These are phyloP conservation scores for Eurytoma californica DNA, from an alignment of 2,888 invertebrate species.

Conservation along the genomic window DNA sequence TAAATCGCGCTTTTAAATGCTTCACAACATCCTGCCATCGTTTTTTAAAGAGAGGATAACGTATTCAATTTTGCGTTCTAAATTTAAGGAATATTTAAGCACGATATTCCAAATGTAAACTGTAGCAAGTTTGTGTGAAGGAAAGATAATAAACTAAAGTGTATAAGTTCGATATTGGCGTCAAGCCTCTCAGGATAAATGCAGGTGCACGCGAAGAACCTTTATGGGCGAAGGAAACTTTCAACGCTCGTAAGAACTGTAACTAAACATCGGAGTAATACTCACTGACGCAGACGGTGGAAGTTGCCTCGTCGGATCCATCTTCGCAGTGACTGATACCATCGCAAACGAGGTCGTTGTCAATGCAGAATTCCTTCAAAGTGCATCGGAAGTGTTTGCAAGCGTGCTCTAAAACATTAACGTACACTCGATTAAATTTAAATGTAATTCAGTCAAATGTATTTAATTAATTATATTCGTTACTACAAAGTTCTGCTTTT, in stretches of 20 bases:
- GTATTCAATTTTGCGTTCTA: no score
- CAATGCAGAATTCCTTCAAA: conserved; percentile 92
- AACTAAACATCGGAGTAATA: conserved; percentile 59
- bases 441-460: no score
- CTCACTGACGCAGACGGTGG: conserved; percentile 91
- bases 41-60: no score
- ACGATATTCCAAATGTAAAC: no score
- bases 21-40: no score
- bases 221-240: not conserved
- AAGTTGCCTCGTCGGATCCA: conserved; percentile 92
- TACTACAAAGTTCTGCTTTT: no score
- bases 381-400: conserved; percentile 93
- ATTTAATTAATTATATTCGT: no score
- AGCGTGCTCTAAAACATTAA: conserved; percentile 83
- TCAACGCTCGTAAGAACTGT: not conserved
- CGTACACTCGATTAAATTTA: not conserved
- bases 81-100: no score
- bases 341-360: conserved; percentile 93
- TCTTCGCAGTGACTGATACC: conserved; percentile 95
- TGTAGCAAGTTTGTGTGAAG: no score
- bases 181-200: not conserved
- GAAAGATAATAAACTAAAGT: no score
- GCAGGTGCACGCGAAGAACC: not conserved
- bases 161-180: no score
- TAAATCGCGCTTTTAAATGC: no score